Evolutionary conservation across 2,797 vertebrate species (phyloP), one percentile per base, ranked within the genome.

Genomic region (Gambelia wislizenii): DNA sequence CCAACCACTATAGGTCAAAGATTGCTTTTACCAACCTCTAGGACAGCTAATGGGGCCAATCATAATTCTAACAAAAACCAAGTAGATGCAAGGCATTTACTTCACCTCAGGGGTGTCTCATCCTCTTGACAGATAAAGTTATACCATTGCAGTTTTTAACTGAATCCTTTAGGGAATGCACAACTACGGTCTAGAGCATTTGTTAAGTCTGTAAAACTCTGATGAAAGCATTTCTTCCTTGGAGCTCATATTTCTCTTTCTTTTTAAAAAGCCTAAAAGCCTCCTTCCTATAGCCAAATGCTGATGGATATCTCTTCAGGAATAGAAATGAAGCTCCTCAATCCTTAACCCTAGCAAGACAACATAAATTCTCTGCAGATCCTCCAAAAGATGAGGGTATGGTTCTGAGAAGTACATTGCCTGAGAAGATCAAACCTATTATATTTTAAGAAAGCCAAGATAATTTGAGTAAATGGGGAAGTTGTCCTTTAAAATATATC

Each of bases 1-100:
- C 82, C 70, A 83, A 77, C 36, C 76, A 70, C 85, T 78, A 64
- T 88, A 87, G 54, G 82, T 84, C 84, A 33, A 12, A 87, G 42
- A 77, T 0, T 0, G 77, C 76, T 89, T 83, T 88, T 92, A 89
- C 89, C 84, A 86, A 86, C 92, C 39, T 76, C 81, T 91, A 87
- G 39, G 76, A 70, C 87, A 85, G 14, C 0, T 0, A 87, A 86
- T 72, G 25, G 59, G 84, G 92, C 88, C 82, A 44, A 85, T 88
- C 86, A 83, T 88, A 88, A 89, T 82, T 87, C 77, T 82, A 54
- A 0, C 0, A 49, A 87, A 89, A 86, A 72, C 75, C 89, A 92
- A 67, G 78, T 44, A 59, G 86, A 82, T 1, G 0, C 39, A 76
- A 75, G 85, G 30, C 77, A 75, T 42, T 39, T 67, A 67, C 10